Evolutionary conservation across 37 sponge, comb jelly and placozoan species (phyloP), one percentile per base, ranked within the genome.

Genomic region (Oscarella lobularis): DNA sequence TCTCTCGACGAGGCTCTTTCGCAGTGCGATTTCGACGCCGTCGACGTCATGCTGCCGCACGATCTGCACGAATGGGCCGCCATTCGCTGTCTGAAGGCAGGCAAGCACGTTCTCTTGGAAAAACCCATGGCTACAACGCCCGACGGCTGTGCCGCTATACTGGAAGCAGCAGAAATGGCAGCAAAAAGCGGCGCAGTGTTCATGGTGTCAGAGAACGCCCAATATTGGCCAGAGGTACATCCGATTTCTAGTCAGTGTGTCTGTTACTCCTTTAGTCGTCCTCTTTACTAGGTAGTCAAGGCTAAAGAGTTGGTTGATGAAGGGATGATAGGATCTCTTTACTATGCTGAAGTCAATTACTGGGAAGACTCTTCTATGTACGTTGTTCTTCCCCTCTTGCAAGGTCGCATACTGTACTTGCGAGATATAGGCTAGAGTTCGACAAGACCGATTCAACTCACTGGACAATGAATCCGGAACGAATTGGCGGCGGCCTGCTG

Each of bases 81-180:
- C 37, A 14, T 31, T 3, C 39, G 9, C 68, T 75, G 76, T 67
- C 72, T 85, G 70, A 9, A 29, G 65, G 77, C 81, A 4, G 81
- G 81, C 54, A 75, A 76, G 33, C 85, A 85, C 33, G 81, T 85
- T 27, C 76, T 85, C n/a, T 69, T 85, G 77, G 85, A 85, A 74
- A 85, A 85, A 67, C 85, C 85, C 1, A 2, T 85, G 71, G 76
- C 85, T 3, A 41, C 71, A 76, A 80, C 75, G 9, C 66, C 79
- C 4, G 41, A 37, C 9, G 40, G 67, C 0, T 84, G 85, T 41
- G 14, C 6, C 3, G 39, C 4, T 33, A 72, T 84, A 36, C 71
- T 79, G 60, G 37, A 5, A 36, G 80, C 55, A 3, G 85, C 80
- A 20, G 30, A 84, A 36, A 3, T 2, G 2, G 60, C 20, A 9